Evolutionary conservation across 1,140 invertebrate genomes (phyloP).

Genomic region (Diploscapter pachys): DNA sequence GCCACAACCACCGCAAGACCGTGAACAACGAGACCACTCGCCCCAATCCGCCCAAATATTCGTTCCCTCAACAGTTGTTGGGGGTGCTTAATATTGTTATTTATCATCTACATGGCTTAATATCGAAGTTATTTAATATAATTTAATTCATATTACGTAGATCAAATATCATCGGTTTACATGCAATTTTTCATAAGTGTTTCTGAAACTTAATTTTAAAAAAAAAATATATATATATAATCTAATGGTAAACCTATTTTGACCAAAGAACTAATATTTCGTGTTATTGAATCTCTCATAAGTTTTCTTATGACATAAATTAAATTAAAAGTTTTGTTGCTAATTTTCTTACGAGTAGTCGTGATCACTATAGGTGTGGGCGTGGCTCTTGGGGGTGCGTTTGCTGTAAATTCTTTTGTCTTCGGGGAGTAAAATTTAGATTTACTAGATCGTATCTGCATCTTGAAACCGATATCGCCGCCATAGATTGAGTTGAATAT

Average conservation of each 20-base stretch:
- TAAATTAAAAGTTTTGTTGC: too few species aligned
- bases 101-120: not conserved
- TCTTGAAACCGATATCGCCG: slow-evolving; percentile 48
- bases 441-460: slow-evolving; percentile 45
- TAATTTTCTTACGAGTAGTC: slow-evolving; percentile 7
- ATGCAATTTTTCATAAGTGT: not conserved
- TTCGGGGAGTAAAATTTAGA: slow-evolving; percentile 3
- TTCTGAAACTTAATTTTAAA: not conserved
- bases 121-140: not conserved
- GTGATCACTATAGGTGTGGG: slow-evolving; percentile 12
- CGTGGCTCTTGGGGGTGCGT: slow-evolving; percentile 19
- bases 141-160: not conserved
- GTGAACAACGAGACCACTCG: slow-evolving; percentile 47
- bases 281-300: too few species aligned
- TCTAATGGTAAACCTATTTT: too few species aligned
- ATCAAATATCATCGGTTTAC: not conserved
- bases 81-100: slow-evolving; percentile 12
- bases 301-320: too few species aligned
- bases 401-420: slow-evolving; percentile 12
- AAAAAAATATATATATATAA: too few species aligned
- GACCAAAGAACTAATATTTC: too few species aligned
- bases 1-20: slow-evolving; percentile 52
- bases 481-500: slow-evolving; percentile 47
- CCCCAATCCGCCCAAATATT: slow-evolving; percentile 42
- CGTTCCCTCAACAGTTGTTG: slow-evolving; percentile 30